A percentile compares a stretch with the other conserved stretches of the same genome.
Evolutionary conservation across 2,888 invertebrate genomes (phyloP).

Genomic region (Alloscopus bannaensis): DNA sequence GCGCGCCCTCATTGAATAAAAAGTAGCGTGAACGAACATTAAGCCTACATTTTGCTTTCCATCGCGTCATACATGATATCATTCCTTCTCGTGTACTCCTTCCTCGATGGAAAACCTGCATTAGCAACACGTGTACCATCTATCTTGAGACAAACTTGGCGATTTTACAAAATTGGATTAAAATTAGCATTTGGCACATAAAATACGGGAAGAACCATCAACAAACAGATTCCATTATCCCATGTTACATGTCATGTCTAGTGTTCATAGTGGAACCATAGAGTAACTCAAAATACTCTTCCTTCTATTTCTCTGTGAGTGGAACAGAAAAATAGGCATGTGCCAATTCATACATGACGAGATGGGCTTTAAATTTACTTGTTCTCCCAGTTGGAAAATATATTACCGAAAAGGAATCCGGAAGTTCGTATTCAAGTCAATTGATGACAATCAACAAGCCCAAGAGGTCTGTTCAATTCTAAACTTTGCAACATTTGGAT

Average conservation of each 20-base stretch:
- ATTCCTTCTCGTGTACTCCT: too few species aligned
- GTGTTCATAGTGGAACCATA: not conserved
- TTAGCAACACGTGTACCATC: constrained; percentile 45
- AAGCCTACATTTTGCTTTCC: too few species aligned
- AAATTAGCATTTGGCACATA: constrained; percentile 65
- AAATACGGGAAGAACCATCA: constrained; percentile 43
- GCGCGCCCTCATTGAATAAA: too few species aligned
- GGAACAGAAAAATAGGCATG: too few species aligned
- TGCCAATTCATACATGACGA: not conserved
- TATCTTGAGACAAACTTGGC: constrained; percentile 58
- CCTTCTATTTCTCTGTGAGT: not conserved
- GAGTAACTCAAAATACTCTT: not conserved
- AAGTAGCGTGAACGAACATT: too few species aligned
- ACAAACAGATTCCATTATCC: constrained; percentile 49
- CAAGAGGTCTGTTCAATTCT: too few species aligned
- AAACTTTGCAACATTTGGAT: too few species aligned
- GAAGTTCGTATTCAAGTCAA: constrained; percentile 53
- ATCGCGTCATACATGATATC: too few species aligned
- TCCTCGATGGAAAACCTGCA: too few species aligned
- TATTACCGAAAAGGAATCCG: constrained; percentile 50
- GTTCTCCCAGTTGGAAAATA: constrained; percentile 18
- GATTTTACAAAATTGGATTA: constrained; percentile 62
- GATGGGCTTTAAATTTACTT: not conserved
- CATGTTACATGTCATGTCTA: not conserved
- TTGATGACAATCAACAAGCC: constrained; percentile 40